Evolutionary conservation across 2,797 vertebrate genomes (phyloP), one percentile per base, ranked within the genome.

Genomic region (Sebastes goodei): DNA sequence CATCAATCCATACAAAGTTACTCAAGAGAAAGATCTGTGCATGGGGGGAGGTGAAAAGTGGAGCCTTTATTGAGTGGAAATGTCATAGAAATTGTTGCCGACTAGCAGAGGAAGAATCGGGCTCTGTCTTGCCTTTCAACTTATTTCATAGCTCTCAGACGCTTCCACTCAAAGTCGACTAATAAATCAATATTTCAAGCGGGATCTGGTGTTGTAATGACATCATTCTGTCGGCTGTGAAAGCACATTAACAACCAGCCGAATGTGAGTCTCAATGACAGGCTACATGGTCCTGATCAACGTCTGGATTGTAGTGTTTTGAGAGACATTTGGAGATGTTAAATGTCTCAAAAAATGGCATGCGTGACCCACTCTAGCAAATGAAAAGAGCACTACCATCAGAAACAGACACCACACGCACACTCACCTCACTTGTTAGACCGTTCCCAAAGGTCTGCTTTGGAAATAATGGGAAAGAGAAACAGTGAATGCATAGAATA

Each of bases 141-240:
- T 76, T 88, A 69, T 89, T 90, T 83, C 76, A 81, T 71, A 74
- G 85, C 88, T 86, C 87, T 90, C 74, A 88, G 80, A 83, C 71
- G 75, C 67, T 84, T 83, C 80, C 82, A 76, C 82, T 89, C 86
- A 85, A 86, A 90, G 82, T 84, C 80, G 76, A 75, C 87, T 78
- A 87, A 92, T 86, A 87, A 91, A 94, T 94, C 87, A 83, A 90
- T 92, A 84, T 82, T 88, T 88, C 85, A 90, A 90, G 80, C 70
- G 68, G 74, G 74, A 85, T 85, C 74, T 88, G 35, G 85, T 83
- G 77, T 86, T 84, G 71, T 86, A 87, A 83, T 85, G 88, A 82
- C 88, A 89, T 91, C 69, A 88, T 74, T 83, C 82, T 74, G 30
- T 80, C 86, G 75, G 82, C 87, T 78, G 84, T 74, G 69, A 86